Evolutionary conservation across 2,797 vertebrate genomes (phyloP), one percentile per base, ranked within the genome.

Genomic region (Varecia variegata): DNA sequence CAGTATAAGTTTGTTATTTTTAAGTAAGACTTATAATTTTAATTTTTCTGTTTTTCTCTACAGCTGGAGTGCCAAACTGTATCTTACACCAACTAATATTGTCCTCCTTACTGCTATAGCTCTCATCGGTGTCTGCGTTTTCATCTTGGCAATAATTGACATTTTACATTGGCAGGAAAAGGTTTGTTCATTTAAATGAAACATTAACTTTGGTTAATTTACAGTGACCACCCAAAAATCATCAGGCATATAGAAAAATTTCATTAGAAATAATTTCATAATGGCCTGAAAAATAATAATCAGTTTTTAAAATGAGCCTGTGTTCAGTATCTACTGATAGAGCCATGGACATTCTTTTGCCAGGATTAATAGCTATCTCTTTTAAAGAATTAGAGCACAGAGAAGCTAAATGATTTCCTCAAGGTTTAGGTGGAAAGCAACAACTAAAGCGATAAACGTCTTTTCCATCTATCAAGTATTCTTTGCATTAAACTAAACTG

Each of bases 151-250:
- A 96, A 99, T 99, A 98, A 99, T 99, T 90, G 99, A 99, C 96
- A 99, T 99, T 98, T 98, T 99, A 97, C 99, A 99, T 98, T 99
- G 99, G 99, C 99, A 99, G 97, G 99, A 99, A 98, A 99, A 99
- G 99, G 99, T 99, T 98, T 97, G 98, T 80, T 86, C 84, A 68
- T 86, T 97, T 94, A 93, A 71, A 43, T 88, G 80, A 35, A 94
- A 45, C 5, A 45, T 73, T 95, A 87, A 73, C 43, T 92, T 84
- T 60, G n/a, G 38, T 67, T 87, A 68, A 71, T 88, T 94, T 85
- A 60, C 50, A 76, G n/a, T 77, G 40, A 65, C 47, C 10, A 35
- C 32, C 40, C 35, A 38, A 7, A 74, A 80, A 54, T 54, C 14
- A 40, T 50, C 40, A 79, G 65, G 62, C 27, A 9, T 56, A 21